These are phyloP conservation scores for Conus ventricosus DNA, from an alignment of 1,140 invertebrate genomes.

Conservation along the genomic window DNA sequence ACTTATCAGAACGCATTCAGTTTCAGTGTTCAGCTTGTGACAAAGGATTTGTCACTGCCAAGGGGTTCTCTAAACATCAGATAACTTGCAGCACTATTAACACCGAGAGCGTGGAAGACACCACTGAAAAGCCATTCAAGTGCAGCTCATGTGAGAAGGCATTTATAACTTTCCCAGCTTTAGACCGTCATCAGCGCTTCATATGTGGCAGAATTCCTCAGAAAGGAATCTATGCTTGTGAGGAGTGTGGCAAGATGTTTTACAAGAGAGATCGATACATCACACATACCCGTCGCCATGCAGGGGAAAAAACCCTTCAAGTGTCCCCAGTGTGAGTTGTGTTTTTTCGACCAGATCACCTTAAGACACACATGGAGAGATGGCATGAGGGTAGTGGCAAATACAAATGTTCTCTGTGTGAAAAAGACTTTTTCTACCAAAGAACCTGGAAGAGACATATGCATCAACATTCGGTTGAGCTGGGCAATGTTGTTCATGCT, in stretches of 20 bases:
- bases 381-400: neutral
- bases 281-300: constrained; percentile 2
- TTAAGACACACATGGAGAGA: neutral
- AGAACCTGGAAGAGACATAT: neutral
- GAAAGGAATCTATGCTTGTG: constrained; percentile 7
- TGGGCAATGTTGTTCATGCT: neutral
- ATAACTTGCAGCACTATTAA: neutral
- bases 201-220: constrained; percentile 1
- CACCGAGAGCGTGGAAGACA: neutral
- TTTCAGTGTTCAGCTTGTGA: neutral
- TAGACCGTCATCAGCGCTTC: constrained; percentile 18
- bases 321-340: neutral
- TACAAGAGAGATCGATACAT: constrained; percentile 7
- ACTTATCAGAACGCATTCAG: constrained; percentile 1
- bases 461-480: neutral
- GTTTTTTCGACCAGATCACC: neutral
- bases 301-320: constrained; percentile 12
- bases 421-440: neutral
- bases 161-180: neutral
- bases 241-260: constrained; percentile 5
- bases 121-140: neutral
- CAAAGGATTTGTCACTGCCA: constrained; percentile 10
- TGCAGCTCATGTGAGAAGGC: neutral
- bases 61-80: neutral
- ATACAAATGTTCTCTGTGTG: neutral